phyloP scores from a whole-genome alignment of 1,140 invertebrate species.

The Drosophila trapezifrons region DNA sequence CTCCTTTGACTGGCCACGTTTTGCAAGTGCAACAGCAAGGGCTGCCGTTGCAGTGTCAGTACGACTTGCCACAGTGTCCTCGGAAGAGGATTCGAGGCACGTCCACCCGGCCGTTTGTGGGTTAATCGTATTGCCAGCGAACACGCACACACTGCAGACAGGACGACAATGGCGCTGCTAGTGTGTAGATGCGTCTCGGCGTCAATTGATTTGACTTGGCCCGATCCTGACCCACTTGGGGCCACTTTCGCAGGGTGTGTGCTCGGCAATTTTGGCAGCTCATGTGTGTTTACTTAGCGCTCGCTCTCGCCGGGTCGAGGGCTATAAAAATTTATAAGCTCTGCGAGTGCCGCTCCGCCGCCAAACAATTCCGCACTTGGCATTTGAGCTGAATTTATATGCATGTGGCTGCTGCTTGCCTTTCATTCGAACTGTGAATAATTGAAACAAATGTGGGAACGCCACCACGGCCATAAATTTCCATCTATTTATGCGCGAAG shows the following conservation, averaged over 20 bases:
- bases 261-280: conserved; percentile 58
- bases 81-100: conserved; percentile 17
- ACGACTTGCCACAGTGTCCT: conserved; percentile 21
- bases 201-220: conserved; percentile 60
- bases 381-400: conserved; percentile 49
- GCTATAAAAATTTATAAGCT: conserved; percentile 66
- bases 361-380: conserved; percentile 17
- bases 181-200: conserved; percentile 50
- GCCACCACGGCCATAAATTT: conserved; percentile 48
- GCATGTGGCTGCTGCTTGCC: conserved; percentile 28
- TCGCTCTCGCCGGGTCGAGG: conserved; percentile 18
- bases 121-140: conserved; percentile 64
- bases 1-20: conserved; percentile 31
- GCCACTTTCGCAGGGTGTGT: conserved; percentile 47
- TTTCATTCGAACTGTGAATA: conserved; percentile 56
- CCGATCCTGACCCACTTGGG: conserved; percentile 44
- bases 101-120: conserved; percentile 51
- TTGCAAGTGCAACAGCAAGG: conserved; percentile 14
- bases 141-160: conserved; percentile 27
- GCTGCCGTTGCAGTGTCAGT: conserved; percentile 24
- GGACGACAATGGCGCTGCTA: conserved; percentile 36
- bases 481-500: conserved; percentile 25
- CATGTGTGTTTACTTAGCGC: conserved; percentile 49
- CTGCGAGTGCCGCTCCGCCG: neutral
- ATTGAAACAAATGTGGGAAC: conserved; percentile 61